Evolutionary conservation across 2,113 vertebrate species (phyloP).

Genomic region (Callaeas wilsoni): DNA sequence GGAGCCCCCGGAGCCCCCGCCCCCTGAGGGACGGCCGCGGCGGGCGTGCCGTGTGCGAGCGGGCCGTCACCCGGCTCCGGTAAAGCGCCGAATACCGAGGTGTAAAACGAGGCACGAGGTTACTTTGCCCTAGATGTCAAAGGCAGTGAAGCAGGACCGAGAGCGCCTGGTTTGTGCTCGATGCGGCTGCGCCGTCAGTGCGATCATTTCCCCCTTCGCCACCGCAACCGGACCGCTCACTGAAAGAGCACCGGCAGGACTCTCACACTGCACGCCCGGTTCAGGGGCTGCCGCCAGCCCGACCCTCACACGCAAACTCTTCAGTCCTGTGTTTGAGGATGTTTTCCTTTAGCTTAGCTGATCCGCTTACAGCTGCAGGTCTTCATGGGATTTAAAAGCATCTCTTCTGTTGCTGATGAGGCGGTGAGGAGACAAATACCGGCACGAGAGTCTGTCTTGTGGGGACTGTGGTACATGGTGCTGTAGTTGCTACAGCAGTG

Average conservation of each 20-base stretch:
- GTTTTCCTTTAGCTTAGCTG: not conserved
- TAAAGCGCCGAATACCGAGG: accelerated
- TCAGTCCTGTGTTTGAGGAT: not conserved
- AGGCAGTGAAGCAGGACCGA: not conserved
- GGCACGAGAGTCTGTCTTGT: accelerated
- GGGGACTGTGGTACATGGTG: accelerated
- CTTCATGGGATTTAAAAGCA: not conserved
- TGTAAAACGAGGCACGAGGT: too few species aligned
- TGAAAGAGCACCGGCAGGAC: too few species aligned
- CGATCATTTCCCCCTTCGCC: accelerated
- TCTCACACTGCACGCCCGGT: accelerated
- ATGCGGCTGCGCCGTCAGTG: accelerated
- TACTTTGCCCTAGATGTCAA: not conserved
- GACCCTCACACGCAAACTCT: accelerated
- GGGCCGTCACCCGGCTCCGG: accelerated
- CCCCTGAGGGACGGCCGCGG: not conserved
- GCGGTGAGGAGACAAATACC: too few species aligned
- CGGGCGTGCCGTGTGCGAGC: accelerated
- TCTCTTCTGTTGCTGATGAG: not conserved
- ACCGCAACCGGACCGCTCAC: accelerated
- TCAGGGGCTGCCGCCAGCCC: not conserved
- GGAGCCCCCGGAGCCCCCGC: not conserved
- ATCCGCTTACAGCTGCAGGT: not conserved
- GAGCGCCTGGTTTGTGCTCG: not conserved
- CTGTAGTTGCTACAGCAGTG: not conserved